Conservation (phyloP, 2,797 vertebrate species). For the Clarias fuscus region DNA sequence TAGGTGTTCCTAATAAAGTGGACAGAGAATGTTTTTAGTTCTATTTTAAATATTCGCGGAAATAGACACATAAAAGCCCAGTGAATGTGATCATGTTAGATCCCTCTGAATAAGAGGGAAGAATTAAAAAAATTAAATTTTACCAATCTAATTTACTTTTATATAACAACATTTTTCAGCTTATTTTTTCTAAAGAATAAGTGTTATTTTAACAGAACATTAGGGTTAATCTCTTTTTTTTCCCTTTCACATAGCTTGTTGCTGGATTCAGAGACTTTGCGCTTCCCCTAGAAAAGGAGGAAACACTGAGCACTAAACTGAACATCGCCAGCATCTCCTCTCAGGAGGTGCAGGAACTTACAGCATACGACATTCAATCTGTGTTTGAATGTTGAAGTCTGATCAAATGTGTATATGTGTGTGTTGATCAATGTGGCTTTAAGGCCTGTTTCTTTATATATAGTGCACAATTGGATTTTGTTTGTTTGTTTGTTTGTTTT, state of each 20-base stretch:
- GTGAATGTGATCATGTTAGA: neutral
- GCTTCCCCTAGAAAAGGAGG: neutral
- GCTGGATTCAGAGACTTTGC: neutral
- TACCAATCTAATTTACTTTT: neutral
- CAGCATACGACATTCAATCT: neutral
- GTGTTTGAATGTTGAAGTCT: neutral
- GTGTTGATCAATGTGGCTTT: neutral
- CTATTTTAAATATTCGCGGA: too few species aligned
- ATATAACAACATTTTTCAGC: neutral
- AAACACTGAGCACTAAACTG: neutral
- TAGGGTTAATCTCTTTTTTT: neutral
- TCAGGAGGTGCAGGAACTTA: constrained; percentile 18
- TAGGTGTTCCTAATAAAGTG: neutral
- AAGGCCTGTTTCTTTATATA: neutral
- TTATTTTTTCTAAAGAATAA: neutral
- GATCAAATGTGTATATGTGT: neutral
- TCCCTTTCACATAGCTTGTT: neutral
- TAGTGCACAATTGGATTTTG: constrained; percentile 19
- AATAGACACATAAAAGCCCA: neutral
- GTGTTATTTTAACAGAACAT: constrained; percentile 3
- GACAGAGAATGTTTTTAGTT: neutral
- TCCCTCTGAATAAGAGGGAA: neutral
- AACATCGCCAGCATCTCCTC: constrained; percentile 5
- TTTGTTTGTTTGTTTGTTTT: constrained; percentile 8
- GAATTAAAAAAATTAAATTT: neutral